Conservation (phyloP, 2,113 vertebrate genomes). For the Lonchura striata region DNA sequence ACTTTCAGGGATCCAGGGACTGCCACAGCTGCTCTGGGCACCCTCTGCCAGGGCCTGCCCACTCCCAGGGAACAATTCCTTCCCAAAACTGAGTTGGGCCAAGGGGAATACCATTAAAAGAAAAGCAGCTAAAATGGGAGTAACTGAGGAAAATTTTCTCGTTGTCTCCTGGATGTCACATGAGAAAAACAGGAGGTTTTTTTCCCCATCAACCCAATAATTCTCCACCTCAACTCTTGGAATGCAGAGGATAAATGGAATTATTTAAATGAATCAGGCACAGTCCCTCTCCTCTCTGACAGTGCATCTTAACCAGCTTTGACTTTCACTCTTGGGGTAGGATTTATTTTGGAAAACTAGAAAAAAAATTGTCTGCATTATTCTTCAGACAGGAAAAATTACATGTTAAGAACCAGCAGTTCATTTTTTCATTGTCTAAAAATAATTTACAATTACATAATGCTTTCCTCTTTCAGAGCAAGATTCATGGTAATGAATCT, state of each 20-base stretch:
- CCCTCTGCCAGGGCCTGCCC: neutral
- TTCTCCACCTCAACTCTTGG: neutral
- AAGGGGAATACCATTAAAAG: neutral
- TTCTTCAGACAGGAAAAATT: neutral
- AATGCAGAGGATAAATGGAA: neutral
- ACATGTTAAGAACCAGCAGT: neutral
- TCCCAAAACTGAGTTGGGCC: neutral
- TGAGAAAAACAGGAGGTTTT: neutral
- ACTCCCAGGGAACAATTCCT: accelerated
- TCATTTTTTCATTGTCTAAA: neutral
- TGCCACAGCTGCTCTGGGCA: neutral
- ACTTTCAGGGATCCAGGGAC: neutral
- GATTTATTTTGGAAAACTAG: neutral
- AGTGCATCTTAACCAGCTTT: neutral
- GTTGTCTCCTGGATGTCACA: neutral
- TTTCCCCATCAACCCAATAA: neutral
- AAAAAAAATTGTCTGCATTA: neutral
- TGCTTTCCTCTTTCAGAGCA: neutral
- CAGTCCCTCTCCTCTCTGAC: neutral
- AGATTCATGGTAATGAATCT: neutral
- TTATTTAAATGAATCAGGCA: neutral
- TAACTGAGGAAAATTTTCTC: neutral
- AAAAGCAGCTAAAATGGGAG: neutral
- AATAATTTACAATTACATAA: neutral
- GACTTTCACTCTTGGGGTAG: neutral